phyloP scores from a whole-genome alignment of 35 echinoderm and acorn worm species.

The Diadema setosum region DNA sequence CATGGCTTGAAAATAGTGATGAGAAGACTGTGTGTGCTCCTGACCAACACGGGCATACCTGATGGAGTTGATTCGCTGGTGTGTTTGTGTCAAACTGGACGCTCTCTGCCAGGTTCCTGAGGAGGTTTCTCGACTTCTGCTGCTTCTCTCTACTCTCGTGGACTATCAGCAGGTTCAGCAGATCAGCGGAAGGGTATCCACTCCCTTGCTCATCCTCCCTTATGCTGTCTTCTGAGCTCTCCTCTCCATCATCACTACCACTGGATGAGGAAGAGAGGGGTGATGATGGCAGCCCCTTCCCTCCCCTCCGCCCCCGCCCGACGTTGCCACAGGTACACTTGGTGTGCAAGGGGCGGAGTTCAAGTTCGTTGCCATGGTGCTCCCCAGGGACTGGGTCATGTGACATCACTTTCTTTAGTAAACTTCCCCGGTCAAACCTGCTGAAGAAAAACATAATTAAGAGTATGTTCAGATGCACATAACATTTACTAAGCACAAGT shows the following conservation, averaged over 20 bases:
- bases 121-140: not conserved
- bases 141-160: not conserved
- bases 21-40: too few relatives aligned
- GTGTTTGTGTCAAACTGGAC: not conserved
- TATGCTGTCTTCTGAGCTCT: too few relatives aligned
- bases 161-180: not conserved
- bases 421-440: not conserved
- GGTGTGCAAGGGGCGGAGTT: not conserved
- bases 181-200: not conserved
- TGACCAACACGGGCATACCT: too few relatives aligned
- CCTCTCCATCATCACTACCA: not conserved
- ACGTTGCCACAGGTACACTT: constrained; percentile 4
- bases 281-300: not conserved
- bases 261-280: not conserved
- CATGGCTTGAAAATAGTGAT: not conserved
- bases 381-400: not conserved
- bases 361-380: not conserved
- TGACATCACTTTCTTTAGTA: not conserved
- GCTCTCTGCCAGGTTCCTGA: not conserved
- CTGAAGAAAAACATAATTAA: not conserved
- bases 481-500: too few relatives aligned
- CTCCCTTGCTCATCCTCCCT: not conserved
- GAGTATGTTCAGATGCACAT: too few relatives aligned
- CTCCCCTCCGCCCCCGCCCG: not conserved
- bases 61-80: not conserved